Conservation (phyloP, 2,113 vertebrate species). For the Panthera leo region DNA sequence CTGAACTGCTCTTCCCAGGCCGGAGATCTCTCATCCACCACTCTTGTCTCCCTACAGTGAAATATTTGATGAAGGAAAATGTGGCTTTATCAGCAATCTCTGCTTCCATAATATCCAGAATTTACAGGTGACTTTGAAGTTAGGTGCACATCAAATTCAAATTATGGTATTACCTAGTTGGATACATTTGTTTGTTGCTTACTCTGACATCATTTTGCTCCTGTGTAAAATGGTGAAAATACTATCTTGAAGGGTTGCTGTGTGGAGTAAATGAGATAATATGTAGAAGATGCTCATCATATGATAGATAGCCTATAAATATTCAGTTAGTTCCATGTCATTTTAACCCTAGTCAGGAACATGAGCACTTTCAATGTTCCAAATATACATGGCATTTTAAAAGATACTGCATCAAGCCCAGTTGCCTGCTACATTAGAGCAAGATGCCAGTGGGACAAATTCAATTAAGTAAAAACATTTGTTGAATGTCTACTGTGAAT, state of each 20-base stretch:
- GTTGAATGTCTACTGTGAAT: neutral
- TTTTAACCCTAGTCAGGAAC: neutral
- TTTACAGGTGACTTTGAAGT: slow-evolving; percentile 20
- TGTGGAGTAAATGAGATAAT: neutral
- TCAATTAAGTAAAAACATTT: slow-evolving; percentile 12
- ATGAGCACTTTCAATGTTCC: neutral
- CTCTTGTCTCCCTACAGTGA: neutral
- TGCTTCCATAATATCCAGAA: neutral
- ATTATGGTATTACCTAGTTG: neutral
- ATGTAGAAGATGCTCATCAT: neutral
- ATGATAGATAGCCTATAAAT: neutral
- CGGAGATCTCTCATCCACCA: neutral
- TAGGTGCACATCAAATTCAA: neutral
- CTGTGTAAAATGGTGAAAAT: slow-evolving; percentile 27
- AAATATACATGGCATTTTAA: slow-evolving; percentile 10
- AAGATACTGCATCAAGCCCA: neutral
- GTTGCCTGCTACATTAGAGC: neutral
- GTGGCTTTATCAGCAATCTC: slow-evolving; percentile 30
- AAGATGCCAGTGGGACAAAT: neutral
- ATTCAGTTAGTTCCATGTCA: slow-evolving; percentile 9
- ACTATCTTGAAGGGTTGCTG: neutral
- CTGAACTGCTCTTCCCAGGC: neutral
- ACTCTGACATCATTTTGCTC: neutral
- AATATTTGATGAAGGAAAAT: slow-evolving; percentile 12
- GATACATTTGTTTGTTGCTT: neutral